Conservation (phyloP, 2,888 invertebrate species). For the Rhimphoctona megacephalus region DNA sequence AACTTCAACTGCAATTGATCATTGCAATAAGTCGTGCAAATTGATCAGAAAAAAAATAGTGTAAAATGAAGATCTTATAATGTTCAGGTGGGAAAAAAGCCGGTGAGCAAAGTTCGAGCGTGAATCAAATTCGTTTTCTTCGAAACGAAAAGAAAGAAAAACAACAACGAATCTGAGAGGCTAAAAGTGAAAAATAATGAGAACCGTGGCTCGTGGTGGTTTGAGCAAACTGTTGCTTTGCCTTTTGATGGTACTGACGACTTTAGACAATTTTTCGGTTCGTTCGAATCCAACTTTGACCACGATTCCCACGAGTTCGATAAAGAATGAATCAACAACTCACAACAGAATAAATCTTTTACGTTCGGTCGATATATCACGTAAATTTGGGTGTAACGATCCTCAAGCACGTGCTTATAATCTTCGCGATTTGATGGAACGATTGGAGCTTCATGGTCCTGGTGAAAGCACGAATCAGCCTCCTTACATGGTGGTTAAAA, state of each 20-base stretch:
- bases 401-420: slow-evolving; percentile 78
- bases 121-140: neutral
- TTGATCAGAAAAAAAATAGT: neutral
- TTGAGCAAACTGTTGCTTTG: slow-evolving; percentile 44
- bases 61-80: neutral
- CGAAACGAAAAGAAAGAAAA: neutral
- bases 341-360: slow-evolving; percentile 64
- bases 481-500: slow-evolving; percentile 74
- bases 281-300: slow-evolving; percentile 30
- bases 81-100: neutral
- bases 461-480: slow-evolving; percentile 72
- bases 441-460: slow-evolving; percentile 50
- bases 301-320: slow-evolving; percentile 18
- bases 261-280: slow-evolving; percentile 21
- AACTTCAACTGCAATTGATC: neutral
- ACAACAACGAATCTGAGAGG: neutral
- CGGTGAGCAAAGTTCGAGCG: neutral
- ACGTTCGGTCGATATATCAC: slow-evolving; percentile 61
- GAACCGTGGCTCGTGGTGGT: slow-evolving; percentile 34
- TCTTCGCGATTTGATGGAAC: slow-evolving; percentile 73
- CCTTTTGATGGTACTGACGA: slow-evolving; percentile 43
- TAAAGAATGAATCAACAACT: neutral
- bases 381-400: slow-evolving; percentile 71
- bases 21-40: neutral
- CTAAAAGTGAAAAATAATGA: slow-evolving; percentile 36